Evolutionary conservation across 2,113 vertebrate species (phyloP), one percentile per base, ranked within the genome.

Genomic region (Poeciliopsis retropinna): DNA sequence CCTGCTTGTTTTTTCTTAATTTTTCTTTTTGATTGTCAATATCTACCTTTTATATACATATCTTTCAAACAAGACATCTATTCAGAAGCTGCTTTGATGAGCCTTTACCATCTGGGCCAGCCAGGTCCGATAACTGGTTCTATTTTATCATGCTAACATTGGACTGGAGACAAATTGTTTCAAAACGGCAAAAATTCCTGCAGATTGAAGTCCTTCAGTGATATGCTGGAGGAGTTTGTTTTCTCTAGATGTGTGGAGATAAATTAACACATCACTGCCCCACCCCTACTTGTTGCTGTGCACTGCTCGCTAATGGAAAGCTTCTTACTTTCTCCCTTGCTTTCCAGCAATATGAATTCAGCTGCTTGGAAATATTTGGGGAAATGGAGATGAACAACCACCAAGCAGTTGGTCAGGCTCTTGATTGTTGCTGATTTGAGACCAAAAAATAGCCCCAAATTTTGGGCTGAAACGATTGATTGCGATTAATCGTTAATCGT

Each of bases 11-110:
- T 6, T 47, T 47, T 34, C 32, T 34, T 34, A 7, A 29, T 73
- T 73, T 73, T 25, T 54, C 22, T n/a, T 29, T 44, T 60, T 75
- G 17, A 32, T 41, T 61, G 25, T 76, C 32, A 39, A 71, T 9
- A 69, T 5, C 17, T 47, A 19, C 32, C 57, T 70, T 19, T 19
- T 47, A 47, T 10, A n/a, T n/a, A n/a, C n/a, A n/a, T 62, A 19
- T 54, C 44, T 28, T 62, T 64, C 34, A 61, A 67, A 76, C 64
- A 62, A 80, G 67, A 14, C 15, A 69, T 2, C 14, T 8, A 5
- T 47, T 34, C 12, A 1, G 5, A 37, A 37, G 12, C 34, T 3
- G 34, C 34, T 37, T 37, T 37, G 32, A 70, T 65, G 70, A 39
- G 27, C 37, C 27, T 44, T n/a, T 11, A 44, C 31, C 71, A 19